phyloP scores from a whole-genome alignment of 2,797 vertebrate species.

The Neosilurus hyrtlii region DNA sequence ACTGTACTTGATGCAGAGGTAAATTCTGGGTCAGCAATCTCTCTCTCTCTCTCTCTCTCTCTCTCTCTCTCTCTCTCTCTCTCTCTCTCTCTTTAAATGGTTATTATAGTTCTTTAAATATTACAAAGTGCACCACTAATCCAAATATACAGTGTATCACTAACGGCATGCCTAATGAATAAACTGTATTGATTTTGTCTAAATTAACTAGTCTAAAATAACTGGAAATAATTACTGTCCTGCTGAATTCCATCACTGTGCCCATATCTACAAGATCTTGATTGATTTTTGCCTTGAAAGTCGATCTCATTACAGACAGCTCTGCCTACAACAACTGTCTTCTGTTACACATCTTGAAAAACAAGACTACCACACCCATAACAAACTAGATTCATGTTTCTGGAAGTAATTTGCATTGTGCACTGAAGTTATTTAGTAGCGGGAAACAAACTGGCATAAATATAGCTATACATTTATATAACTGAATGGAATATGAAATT shows the following conservation, averaged over 20 bases:
- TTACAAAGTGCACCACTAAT: background rate
- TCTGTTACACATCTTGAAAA: background rate
- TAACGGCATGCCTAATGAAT: background rate
- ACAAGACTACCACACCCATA: background rate
- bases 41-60: no score
- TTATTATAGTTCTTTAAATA: background rate
- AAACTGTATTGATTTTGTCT: conserved; percentile 21
- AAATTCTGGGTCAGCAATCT: background rate
- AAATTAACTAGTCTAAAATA: conserved; percentile 18
- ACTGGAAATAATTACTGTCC: background rate
- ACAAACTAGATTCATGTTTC: background rate
- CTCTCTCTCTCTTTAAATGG: background rate
- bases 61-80: no score
- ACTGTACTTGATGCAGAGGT: background rate
- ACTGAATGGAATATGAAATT: background rate
- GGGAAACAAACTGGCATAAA: background rate
- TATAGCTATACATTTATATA: background rate
- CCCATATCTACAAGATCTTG: background rate
- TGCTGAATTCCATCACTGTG: conserved; percentile 26
- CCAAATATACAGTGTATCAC: background rate
- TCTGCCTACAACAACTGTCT: background rate
- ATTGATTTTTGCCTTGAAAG: conserved; percentile 25
- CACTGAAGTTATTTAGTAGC: background rate
- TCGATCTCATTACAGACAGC: background rate
- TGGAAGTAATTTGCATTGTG: background rate